Evolutionary conservation across 2,888 invertebrate species (phyloP).

Genomic region (Hymenopus coronatus): DNA sequence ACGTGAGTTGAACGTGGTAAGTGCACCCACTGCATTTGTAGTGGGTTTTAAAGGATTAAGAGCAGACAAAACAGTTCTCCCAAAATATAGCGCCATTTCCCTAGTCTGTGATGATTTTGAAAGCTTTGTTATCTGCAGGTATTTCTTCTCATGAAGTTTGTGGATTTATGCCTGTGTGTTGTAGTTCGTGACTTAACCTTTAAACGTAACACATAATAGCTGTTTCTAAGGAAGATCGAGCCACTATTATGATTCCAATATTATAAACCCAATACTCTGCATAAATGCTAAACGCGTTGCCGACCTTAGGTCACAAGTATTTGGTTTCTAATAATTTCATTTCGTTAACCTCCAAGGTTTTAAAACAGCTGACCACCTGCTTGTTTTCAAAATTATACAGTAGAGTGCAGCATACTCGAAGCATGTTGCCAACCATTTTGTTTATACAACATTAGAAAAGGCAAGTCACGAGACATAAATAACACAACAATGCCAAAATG

Average conservation of each 20-base stretch:
- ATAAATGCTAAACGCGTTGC: no score
- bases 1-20: not conserved
- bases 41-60: not conserved
- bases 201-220: not conserved
- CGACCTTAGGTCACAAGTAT: no score
- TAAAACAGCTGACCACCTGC: not conserved
- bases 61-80: not conserved
- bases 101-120: not conserved
- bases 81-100: not conserved
- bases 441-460: not conserved
- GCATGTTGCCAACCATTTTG: not conserved
- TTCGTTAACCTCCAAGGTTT: not conserved
- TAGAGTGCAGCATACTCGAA: not conserved
- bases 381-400: not conserved
- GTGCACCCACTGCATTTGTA: not conserved
- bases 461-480: not conserved
- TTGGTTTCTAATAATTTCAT: no score
- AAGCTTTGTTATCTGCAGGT: not conserved
- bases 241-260: not conserved
- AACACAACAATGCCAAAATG: not conserved
- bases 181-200: not conserved
- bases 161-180: not conserved
- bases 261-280: no score
- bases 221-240: not conserved
- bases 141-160: not conserved